Evolutionary conservation across 2,888 invertebrate genomes (phyloP).

Genomic region (Omphaloscelis lunosa): DNA sequence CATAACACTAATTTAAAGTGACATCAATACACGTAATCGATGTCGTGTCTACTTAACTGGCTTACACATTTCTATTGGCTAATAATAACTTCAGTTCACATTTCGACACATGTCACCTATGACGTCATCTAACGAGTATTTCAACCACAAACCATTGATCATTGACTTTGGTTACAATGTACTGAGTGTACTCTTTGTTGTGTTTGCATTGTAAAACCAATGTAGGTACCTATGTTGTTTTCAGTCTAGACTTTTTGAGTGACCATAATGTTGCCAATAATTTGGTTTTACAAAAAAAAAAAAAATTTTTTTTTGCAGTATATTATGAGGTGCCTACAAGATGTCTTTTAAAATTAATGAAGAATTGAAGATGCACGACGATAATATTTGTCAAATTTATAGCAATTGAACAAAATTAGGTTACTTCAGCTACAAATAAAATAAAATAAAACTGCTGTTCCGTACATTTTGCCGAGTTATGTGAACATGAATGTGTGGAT

Average conservation of each 20-base stretch:
- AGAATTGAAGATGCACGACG: neutral
- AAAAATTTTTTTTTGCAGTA: too few species aligned
- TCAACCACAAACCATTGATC: constrained; percentile 10
- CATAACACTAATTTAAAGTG: neutral
- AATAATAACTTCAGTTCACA: constrained; percentile 1
- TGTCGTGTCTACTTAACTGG: constrained; percentile 16
- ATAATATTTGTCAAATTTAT: neutral
- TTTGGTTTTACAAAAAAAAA: too few species aligned
- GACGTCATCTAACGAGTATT: constrained; percentile 27
- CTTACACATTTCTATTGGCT: constrained; percentile 5
- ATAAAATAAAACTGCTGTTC: neutral
- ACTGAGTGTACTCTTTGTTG: constrained; percentile 11
- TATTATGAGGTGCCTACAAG: neutral
- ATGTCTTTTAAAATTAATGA: neutral
- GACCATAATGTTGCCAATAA: neutral
- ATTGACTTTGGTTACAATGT: constrained; percentile 15
- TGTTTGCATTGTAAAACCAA: neutral
- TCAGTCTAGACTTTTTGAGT: neutral
- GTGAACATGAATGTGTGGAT: neutral
- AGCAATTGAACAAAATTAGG: neutral
- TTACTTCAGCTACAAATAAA: neutral
- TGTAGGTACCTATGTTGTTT: neutral
- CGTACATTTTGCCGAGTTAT: neutral
- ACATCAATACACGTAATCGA: neutral
- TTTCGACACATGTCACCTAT: constrained; percentile 14